Evolutionary conservation across 1,140 invertebrate genomes (phyloP).

Genomic region (Drosophila novamexicana): DNA sequence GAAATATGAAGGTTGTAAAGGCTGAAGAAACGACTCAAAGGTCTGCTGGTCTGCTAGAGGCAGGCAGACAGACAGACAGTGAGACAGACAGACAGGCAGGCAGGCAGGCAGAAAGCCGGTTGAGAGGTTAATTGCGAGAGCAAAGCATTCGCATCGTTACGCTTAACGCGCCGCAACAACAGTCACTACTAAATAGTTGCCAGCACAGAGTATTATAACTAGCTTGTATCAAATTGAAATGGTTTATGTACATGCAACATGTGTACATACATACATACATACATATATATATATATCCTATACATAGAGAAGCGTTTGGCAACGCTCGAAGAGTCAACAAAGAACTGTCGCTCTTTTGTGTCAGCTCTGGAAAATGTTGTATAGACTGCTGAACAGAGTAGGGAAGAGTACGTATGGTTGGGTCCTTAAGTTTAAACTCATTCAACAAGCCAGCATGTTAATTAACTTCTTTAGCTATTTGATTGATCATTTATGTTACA

Average conservation of each 20-base stretch:
- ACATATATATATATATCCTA: neutral
- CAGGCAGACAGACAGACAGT: conserved; percentile 2
- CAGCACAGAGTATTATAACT: conserved; percentile 43
- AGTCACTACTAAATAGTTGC: conserved; percentile 38
- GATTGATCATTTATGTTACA: too few species aligned
- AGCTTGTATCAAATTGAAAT: conserved; percentile 47
- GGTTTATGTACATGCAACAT: conserved; percentile 17
- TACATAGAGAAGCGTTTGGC: conserved; percentile 13
- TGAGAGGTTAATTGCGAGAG: conserved; percentile 80
- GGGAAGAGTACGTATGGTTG: neutral
- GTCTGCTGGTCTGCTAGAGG: conserved; percentile 53
- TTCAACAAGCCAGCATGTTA: too few species aligned
- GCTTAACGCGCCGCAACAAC: conserved; percentile 59
- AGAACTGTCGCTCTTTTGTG: conserved; percentile 43
- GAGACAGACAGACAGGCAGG: neutral
- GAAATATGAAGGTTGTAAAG: conserved; percentile 50
- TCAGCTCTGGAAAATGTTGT: conserved; percentile 25
- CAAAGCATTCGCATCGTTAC: conserved; percentile 75
- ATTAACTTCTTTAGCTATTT: too few species aligned
- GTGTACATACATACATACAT: neutral
- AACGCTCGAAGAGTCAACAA: conserved; percentile 40
- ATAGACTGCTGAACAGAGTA: neutral
- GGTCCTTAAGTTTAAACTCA: too few species aligned
- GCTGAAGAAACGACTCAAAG: conserved; percentile 45
- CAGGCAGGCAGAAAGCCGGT: conserved; percentile 76